Percentiles rank a stretch among this genome's conserved stretches.
Evolutionary conservation across 2,888 invertebrate genomes (phyloP).

Genomic region (Euplexia lucipara): DNA sequence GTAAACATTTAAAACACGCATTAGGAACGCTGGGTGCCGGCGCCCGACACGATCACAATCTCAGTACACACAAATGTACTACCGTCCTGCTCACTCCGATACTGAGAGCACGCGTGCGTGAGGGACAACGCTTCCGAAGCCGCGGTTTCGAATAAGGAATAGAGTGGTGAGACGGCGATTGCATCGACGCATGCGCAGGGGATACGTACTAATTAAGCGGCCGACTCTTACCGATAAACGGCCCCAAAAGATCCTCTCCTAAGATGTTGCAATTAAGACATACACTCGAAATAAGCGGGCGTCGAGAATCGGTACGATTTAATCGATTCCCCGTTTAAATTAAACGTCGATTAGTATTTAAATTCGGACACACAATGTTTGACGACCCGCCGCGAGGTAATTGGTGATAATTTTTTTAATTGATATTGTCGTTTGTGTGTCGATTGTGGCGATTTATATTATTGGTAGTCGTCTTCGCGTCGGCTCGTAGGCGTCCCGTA

Average conservation of each 20-base stretch:
- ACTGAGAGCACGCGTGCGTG: constrained; percentile 53
- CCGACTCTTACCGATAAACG: constrained; percentile 70
- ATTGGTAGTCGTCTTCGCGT: constrained; percentile 53
- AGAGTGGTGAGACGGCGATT: constrained; percentile 85
- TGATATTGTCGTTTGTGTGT: constrained; percentile 73
- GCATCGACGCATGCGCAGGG: constrained; percentile 81
- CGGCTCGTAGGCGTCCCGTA: constrained; percentile 56
- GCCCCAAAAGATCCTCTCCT: constrained; percentile 66
- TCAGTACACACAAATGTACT: constrained; percentile 73
- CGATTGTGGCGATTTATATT: constrained; percentile 71
- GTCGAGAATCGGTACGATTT: constrained; percentile 76
- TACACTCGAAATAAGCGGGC: constrained; percentile 78
- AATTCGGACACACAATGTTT: constrained; percentile 80
- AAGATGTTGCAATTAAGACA: constrained; percentile 82
- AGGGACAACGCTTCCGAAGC: constrained; percentile 68
- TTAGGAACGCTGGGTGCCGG: constrained; percentile 88
- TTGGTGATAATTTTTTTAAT: constrained; percentile 86
- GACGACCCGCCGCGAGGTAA: constrained; percentile 82
- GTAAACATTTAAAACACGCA: constrained; percentile 90
- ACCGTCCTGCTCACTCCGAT: constrained; percentile 71
- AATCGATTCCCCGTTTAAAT: constrained; percentile 78
- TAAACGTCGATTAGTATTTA: constrained; percentile 82
- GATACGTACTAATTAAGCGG: constrained; percentile 88
- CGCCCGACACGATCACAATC: constrained; percentile 86
- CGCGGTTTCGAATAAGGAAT: constrained; percentile 76